Percentiles rank a stretch among this genome's conserved stretches.
phyloP scores from a whole-genome alignment of 1,140 invertebrate genomes.

The Zaprionus vittiger region DNA sequence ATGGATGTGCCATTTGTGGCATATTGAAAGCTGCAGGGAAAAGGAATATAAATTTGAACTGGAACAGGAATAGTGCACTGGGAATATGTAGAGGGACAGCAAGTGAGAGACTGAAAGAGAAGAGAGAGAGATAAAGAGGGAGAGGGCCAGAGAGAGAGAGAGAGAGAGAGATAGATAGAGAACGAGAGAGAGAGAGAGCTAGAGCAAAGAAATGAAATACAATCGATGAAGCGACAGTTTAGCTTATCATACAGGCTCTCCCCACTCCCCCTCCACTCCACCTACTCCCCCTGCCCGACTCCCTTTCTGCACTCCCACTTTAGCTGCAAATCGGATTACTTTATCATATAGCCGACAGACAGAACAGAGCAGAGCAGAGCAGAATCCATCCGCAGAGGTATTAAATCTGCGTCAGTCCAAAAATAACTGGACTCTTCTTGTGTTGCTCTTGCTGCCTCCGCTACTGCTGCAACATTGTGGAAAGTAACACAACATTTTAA shows the following conservation, averaged over 20 bases:
- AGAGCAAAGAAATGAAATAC: neutral
- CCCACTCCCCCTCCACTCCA: neutral
- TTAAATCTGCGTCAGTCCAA: constrained; percentile 7
- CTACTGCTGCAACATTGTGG: constrained; percentile 25
- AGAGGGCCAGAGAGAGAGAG: neutral
- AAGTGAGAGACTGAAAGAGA: neutral
- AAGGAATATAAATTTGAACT: constrained; percentile 32
- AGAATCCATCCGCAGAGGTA: constrained; percentile 3
- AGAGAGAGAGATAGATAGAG: neutral
- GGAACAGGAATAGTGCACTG: constrained; percentile 3
- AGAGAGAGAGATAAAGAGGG: neutral
- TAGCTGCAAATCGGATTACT: constrained; percentile 4
- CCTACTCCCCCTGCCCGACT: too few species aligned
- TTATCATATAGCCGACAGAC: constrained; percentile 3
- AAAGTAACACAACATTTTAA: constrained; percentile 70
- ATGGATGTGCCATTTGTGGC: constrained; percentile 77
- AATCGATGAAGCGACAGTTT: constrained; percentile 6
- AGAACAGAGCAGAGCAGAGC: neutral
- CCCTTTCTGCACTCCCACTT: neutral
- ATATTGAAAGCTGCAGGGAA: constrained; percentile 42
- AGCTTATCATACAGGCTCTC: neutral
- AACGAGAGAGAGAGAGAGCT: neutral
- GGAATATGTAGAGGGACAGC: neutral
- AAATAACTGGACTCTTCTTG: constrained; percentile 3
- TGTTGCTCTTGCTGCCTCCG: too few species aligned